Base-by-base conservation (phyloP, 2,113 vertebrate genomes). In the Thamnaconus septentrionalis region DNA sequence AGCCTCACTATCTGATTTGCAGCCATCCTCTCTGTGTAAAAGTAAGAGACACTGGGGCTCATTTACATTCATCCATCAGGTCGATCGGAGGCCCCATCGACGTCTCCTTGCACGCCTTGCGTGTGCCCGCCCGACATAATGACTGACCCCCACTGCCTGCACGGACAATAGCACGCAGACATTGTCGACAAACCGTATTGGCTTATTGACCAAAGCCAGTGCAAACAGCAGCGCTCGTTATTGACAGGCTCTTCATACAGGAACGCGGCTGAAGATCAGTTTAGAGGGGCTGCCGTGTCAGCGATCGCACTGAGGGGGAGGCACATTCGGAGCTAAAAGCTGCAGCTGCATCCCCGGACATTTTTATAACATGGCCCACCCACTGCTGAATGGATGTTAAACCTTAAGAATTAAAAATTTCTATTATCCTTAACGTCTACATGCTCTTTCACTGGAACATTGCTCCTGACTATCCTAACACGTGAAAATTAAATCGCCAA, bases 191-290 rank as follows among this genome's bases (percentile, higher is more conserved):
- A 69, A 53, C 60, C 61, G 49, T 60, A 75, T 69, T 66, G 75
- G 67, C 68, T 54, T 79, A 86, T 83, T 56, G 83, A 82, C n/a
- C 66, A 8, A 6, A 9, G 41, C 55, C n/a, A 4, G 69, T 72
- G 70, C 58, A 53, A 47, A 56, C 5, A 3, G 69, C 41, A 60
- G 71, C 64, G 56, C 56, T 57, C 0, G 10, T 52, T 68, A 83
- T 81, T 3, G 61, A 84, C 73, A 31, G 42, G 69, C 63, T 56
- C 58, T 47, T 72, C 53, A 59, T 62, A 47, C 52, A 68, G 54
- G 9, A 71, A 31, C 64, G 41, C 44, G 64, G 74, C 56, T 52
- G 47, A 46, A 70, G 39, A 69, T 70, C n/a, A 44, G 41, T 63
- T 56, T 42, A 41, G 51, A 53, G 50, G 63, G 56, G 55, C 58